These are phyloP conservation scores for Chaenodraco wilsoni DNA, from an alignment of 2,797 vertebrate species.

Conservation along the genomic window DNA sequence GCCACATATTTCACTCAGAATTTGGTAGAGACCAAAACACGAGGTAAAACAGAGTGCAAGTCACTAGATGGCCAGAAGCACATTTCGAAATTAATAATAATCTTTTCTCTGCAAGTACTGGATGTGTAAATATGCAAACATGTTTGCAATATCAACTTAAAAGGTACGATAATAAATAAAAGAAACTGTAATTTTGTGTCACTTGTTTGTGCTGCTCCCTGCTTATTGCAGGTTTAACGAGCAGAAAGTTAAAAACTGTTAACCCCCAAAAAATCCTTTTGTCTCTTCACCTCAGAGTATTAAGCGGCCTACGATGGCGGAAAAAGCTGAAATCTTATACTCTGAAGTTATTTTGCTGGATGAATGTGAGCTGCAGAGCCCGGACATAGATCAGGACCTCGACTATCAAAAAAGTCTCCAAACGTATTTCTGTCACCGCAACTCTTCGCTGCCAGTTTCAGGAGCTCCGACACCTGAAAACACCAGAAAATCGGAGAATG, in stretches of 20 bases:
- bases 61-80: background rate
- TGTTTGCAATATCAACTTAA: background rate
- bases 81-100: background rate
- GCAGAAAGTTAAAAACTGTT: background rate
- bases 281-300: conserved; percentile 21
- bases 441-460: background rate
- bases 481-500: background rate
- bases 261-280: background rate
- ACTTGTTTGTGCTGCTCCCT: no score
- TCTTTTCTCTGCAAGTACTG: background rate
- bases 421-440: background rate
- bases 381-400: background rate
- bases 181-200: no score
- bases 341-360: conserved; percentile 33
- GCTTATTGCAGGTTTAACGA: background rate
- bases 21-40: background rate
- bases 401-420: conserved; percentile 5
- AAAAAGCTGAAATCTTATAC: conserved; percentile 20
- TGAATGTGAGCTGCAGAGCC: background rate
- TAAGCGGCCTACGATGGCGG: background rate
- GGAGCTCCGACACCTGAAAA: background rate
- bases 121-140: background rate
- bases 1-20: background rate
- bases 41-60: no score
- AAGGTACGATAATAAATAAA: background rate